These are phyloP conservation scores for Shargacucullia verbasci DNA, from an alignment of 2,888 invertebrate species.

Conservation along the genomic window DNA sequence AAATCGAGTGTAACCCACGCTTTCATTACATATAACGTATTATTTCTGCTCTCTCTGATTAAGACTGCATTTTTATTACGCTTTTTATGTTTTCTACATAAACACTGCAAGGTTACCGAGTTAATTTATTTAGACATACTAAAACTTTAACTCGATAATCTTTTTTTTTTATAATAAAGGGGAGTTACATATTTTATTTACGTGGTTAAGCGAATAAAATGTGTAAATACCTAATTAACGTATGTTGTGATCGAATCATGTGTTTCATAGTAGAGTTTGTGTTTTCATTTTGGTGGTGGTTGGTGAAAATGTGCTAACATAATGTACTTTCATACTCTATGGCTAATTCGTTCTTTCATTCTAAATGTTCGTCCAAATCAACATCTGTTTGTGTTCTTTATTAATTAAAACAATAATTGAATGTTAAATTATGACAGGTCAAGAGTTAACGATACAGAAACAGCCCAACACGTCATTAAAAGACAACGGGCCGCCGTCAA, in stretches of 20 bases:
- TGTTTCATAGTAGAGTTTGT: constrained; percentile 50
- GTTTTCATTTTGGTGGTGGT: constrained; percentile 81
- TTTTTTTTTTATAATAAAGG: constrained; percentile 32
- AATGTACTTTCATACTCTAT: constrained; percentile 84
- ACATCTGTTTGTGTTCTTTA: constrained; percentile 28
- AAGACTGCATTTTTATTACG: constrained; percentile 53
- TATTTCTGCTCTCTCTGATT: constrained; percentile 59
- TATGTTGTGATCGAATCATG: constrained; percentile 43
- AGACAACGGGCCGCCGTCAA: constrained; percentile 90
- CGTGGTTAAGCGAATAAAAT: constrained; percentile 10
- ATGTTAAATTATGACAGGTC: constrained; percentile 84
- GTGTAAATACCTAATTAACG: constrained; percentile 20
- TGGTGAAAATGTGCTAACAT: constrained; percentile 89
- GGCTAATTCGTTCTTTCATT: constrained; percentile 85
- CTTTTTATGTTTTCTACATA: constrained; percentile 51
- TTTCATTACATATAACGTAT: constrained; percentile 41
- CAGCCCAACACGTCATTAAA: constrained; percentile 97
- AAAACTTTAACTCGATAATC: constrained; percentile 22
- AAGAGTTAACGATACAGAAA: constrained; percentile 98
- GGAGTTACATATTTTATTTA: constrained; percentile 43
- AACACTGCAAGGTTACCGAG: constrained; percentile 31
- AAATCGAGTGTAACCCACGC: constrained; percentile 61
- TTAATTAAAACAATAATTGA: constrained; percentile 21
- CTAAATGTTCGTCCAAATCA: constrained; percentile 54
- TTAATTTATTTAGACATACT: neutral